Evolutionary conservation across 2,797 vertebrate species (phyloP), one percentile per base, ranked within the genome.

Genomic region (Stomatorhinus walkeri): DNA sequence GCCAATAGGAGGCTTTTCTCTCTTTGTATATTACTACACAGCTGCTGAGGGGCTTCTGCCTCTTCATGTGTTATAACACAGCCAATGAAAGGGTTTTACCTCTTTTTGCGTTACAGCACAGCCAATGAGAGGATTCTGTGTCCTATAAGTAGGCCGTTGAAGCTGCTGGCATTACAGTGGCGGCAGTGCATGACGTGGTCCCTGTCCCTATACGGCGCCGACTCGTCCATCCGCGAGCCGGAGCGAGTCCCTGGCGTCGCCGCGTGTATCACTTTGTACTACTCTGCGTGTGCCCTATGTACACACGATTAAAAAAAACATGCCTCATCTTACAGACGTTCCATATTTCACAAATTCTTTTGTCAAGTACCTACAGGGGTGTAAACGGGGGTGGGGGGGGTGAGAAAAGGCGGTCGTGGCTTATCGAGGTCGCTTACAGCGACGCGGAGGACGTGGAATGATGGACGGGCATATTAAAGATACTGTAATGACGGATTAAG

Each of bases 401-500:
- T 36, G 64, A 72, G 40, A 46, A 79, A 79, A 79, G 76, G 76
- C 76, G 19, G 76, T 79, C 19, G 14, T 19, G 16, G 76, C 76
- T 79, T 79, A 79, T 79, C 76, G 40, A 79, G 40, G 36, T 40
- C 32, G 76, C 40, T 79, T 79, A 79, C 36, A 79, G 76, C 32
- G 19, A 46, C 16, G 76, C 7, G 40, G 76, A 19, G 36, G 36
- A 79, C 76, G 40, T 28, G 40, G 19, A 79, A 79, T 79, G 76
- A 46, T 79, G 76, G 76, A 79, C 32, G 8, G 76, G 76, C 32
- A 46, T 40, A 79, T 46, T 79, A 79, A 79, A 79, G 76, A 79
- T 46, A 46, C 76, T 79, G 76, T 79, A 79, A 79, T 79, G 76
- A 79, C 76, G 76, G 76, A 79, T 79, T 79, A 79, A 79, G 76